Evolutionary conservation across 2,113 vertebrate species (phyloP), one percentile per base, ranked within the genome.

Genomic region (Eonycteris spelaea): DNA sequence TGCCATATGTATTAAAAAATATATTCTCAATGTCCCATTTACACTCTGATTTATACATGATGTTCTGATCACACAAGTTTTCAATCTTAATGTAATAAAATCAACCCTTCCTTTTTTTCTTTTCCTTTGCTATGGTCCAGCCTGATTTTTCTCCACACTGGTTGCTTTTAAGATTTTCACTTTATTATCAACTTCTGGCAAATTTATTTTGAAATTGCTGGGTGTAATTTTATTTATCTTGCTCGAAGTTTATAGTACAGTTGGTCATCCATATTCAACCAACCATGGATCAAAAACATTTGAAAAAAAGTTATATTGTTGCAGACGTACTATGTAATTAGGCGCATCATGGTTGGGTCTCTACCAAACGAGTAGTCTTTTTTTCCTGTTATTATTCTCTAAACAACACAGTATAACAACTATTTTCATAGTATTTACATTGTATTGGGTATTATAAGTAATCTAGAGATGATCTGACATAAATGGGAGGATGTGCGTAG

Each of bases 121-220:
- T 86, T 95, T 65, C 19, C 12, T 71, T 67, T 51, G 33, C 53
- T 86, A 12, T 71, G 40, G 95, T 67, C 21, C 53, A 92, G 45
- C 16, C 26, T 73, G 26, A 35, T 33, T 86, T 87, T 75, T 43
- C 45, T 28, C 89, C 15, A 79, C 13, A 74, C 24, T 77, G 38
- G 2, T 82, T 95, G 35, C 57, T 91, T 63, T 87, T 19, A 75
- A 88, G 19, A 67, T 35, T 86, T 95, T 90, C 35, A 90, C 59
- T 89, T 79, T 92, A 80, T 35, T 57, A 74, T 70, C 33, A 55
- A 80, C 35, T 85, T 51, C 53, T 61, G 43, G 38, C 28, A 87
- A 90, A 93, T 86, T 86, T 96, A 94, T 94, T 91, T 93, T 84
- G 33, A 86, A 55, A 10, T 57, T 33, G 11, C 43, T 68, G 8